A percentile compares a stretch with the other conserved stretches of the same genome.
phyloP scores from a whole-genome alignment of 2,113 vertebrate species.

The Maccullochella peelii region DNA sequence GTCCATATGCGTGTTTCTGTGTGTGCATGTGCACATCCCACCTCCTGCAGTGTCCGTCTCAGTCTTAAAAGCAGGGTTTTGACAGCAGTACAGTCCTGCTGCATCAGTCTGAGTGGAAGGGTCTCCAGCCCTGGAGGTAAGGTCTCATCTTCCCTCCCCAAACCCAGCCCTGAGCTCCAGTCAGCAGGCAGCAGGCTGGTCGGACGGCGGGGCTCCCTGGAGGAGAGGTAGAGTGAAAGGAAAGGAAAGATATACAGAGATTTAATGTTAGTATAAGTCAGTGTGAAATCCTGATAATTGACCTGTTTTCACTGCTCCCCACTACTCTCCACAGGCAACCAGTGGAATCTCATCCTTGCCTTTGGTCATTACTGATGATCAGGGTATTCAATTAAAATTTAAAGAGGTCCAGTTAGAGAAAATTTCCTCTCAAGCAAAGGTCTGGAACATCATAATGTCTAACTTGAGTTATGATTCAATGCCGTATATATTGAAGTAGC shows the following conservation, averaged over 20 bases:
- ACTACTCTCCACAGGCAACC: slow-evolving; percentile 31
- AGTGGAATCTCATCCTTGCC: slow-evolving; percentile 11
- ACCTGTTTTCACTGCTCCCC: slow-evolving; percentile 8
- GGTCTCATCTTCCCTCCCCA: slow-evolving; percentile 87
- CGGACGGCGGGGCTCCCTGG: slow-evolving; percentile 77
- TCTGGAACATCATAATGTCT: too few relatives aligned
- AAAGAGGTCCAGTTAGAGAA: too few relatives aligned
- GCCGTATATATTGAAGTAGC: too few relatives aligned
- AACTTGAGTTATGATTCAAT: too few relatives aligned
- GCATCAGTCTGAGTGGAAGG: slow-evolving; percentile 93
- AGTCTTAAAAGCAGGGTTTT: slow-evolving; percentile 95
- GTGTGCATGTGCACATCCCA: slow-evolving; percentile 64
- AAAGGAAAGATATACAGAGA: slow-evolving; percentile 36
- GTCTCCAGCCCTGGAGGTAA: slow-evolving; percentile 88
- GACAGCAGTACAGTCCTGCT: slow-evolving; percentile 96
- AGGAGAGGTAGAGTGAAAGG: slow-evolving; percentile 4
- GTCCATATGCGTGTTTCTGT: not conserved
- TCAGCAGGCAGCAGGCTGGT: slow-evolving; percentile 83
- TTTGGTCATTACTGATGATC: slow-evolving; percentile 13
- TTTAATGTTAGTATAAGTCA: slow-evolving; percentile 40
- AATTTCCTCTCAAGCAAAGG: too few relatives aligned
- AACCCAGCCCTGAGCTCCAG: slow-evolving; percentile 79
- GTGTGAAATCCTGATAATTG: slow-evolving; percentile 39
- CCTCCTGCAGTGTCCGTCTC: slow-evolving; percentile 96
- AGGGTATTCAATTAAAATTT: too few relatives aligned